Base-by-base conservation (phyloP, 2,797 vertebrate genomes). In the Carduelis carduelis region DNA sequence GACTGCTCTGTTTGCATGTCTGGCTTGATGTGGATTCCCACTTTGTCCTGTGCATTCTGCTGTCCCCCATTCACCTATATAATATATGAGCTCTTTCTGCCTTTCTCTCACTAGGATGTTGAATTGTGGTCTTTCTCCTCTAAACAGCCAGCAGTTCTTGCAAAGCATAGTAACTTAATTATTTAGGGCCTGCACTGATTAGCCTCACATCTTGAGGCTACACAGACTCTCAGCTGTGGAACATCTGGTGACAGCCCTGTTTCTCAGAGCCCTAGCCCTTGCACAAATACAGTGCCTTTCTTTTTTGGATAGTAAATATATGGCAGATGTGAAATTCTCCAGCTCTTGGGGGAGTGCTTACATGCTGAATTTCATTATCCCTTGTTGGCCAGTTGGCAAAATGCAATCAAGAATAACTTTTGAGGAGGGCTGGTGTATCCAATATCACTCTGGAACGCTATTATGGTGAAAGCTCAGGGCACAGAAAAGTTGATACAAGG, bases 301-400 rank as follows among this genome's bases (percentile, higher is more conserved):
- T 86, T 94, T 94, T 91, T 70, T 60, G 75, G 27, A 20, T 47
- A 50, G 75, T 80, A 85, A 87, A 89, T 89, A 37, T 39, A 50
- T 77, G 89, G 91, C 64, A 84, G 70, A 93, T 79, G 90, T 90
- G 87, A 87, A 93, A 90, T 75, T 83, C 57, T 83, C 34, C 60
- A 90, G 77, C 60, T 96, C 71, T 85, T 89, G 30, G 4, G 63
- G 49, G 43, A 90, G 56, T 53, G 63, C 89, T 52, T 78, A 78
- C 32, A 20, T 70, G 64, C 27, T 77, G 86, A 92, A 84, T 64
- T 95, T 87, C 44, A 43, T 95, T 87, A 53, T 74, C 16, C n/a
- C 43, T 84, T 12, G 9, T 78, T 87, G 80, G 52, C 80, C 57
- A 32, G 63, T 90, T 88, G 82, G 90, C 64, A 83, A 83, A 95